Percentiles rank a stretch among this genome's conserved stretches.
These are phyloP conservation scores for Ectropis crepuscularia DNA, from an alignment of 2,888 invertebrate species.

Conservation along the genomic window DNA sequence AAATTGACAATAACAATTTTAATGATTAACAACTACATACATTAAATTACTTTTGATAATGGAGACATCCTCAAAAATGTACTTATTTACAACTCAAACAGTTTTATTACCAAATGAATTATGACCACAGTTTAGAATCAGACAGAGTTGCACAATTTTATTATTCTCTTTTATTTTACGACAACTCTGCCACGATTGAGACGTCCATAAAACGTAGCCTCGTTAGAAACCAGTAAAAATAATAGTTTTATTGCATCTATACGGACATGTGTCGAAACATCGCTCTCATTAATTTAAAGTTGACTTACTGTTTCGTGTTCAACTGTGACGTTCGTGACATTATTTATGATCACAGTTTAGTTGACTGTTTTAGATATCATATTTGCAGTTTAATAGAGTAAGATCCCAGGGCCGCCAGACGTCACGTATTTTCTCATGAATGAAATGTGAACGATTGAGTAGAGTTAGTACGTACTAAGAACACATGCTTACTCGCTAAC, in stretches of 20 bases:
- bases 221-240: constrained; percentile 59
- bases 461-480: too few relatives aligned
- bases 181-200: constrained; percentile 52
- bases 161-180: constrained; percentile 52
- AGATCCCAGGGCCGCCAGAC: too few relatives aligned
- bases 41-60: constrained; percentile 13
- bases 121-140: constrained; percentile 24
- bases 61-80: constrained; percentile 7
- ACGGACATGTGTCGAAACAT: constrained; percentile 62
- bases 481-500: too few relatives aligned
- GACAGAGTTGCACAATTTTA: constrained; percentile 51
- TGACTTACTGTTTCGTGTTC: constrained; percentile 43
- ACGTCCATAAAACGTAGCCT: constrained; percentile 60
- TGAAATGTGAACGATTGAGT: too few relatives aligned
- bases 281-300: constrained; percentile 42
- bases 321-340: constrained; percentile 31
- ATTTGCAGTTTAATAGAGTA: not conserved
- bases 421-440: too few relatives aligned
- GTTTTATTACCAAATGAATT: constrained; percentile 32
- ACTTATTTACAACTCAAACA: constrained; percentile 20
- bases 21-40: not conserved
- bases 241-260: constrained; percentile 57
- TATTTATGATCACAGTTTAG: constrained; percentile 20
- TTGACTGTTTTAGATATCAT: constrained; percentile 19
- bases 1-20: too few relatives aligned